A percentile compares a stretch with the other conserved stretches of the same genome.
phyloP scores from a whole-genome alignment of 1,140 invertebrate genomes.

The Drosophila pruinosa region DNA sequence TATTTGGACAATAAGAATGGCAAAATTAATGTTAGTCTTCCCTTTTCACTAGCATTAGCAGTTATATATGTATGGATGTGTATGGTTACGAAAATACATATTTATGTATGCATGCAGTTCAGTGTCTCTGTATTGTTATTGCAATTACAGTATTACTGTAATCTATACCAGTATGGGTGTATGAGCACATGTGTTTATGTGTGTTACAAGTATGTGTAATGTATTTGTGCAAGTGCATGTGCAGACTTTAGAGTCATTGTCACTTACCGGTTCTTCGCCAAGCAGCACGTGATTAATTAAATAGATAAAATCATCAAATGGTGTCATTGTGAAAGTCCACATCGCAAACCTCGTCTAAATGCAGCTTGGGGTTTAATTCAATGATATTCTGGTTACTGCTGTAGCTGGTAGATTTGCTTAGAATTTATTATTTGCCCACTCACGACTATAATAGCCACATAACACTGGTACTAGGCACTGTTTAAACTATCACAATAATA shows the following conservation, averaged over 20 bases:
- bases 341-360: conserved; percentile 5
- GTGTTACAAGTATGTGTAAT: neutral
- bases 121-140: neutral
- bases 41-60: too few relatives aligned
- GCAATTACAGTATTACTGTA: neutral
- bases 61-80: neutral
- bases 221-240: neutral
- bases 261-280: conserved; percentile 85
- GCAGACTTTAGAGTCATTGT: neutral
- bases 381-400: conserved; percentile 1
- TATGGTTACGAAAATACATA: too few relatives aligned
- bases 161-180: too few relatives aligned
- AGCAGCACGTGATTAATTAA: conserved; percentile 85
- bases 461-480: neutral
- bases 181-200: neutral
- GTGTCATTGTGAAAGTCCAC: conserved; percentile 83
- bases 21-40: conserved; percentile 2
- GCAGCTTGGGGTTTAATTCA: conserved; percentile 26
- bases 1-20: neutral
- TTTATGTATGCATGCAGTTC: neutral
- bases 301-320: conserved; percentile 86
- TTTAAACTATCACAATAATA: conserved; percentile 14
- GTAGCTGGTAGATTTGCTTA: neutral
- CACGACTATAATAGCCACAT: conserved; percentile 18
- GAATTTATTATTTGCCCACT: neutral